Percentiles rank a stretch among this genome's conserved stretches.
Conservation (phyloP, 2,113 vertebrate species). For the Heptranchias perlo region DNA sequence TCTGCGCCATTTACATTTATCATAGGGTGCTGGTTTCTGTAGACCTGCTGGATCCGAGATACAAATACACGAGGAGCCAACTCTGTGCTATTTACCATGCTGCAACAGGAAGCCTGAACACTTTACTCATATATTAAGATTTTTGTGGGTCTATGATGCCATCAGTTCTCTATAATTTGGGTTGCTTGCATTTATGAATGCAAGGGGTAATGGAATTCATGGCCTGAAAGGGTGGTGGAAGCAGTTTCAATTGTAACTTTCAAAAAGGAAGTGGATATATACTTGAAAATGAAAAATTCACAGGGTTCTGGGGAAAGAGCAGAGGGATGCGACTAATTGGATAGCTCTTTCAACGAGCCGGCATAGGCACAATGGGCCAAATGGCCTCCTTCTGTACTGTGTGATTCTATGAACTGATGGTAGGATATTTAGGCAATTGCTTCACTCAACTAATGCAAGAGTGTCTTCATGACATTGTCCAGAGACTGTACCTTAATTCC, state of each 20-base stretch:
- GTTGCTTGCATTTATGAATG: not conserved
- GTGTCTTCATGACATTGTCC: not conserved
- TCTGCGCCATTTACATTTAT: not conserved
- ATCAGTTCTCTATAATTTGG: not conserved
- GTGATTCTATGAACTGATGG: not conserved
- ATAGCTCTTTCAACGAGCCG: too few species aligned
- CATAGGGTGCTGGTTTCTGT: not conserved
- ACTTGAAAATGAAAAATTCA: too few species aligned
- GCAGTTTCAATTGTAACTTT: not conserved
- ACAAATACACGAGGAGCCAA: not conserved
- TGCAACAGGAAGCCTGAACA: not conserved
- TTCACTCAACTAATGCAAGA: not conserved
- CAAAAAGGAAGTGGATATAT: not conserved
- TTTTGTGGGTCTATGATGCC: not conserved
- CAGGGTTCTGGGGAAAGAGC: too few species aligned
- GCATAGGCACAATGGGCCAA: too few species aligned
- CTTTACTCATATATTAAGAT: not conserved
- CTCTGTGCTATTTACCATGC: not conserved
- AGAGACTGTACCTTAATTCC: not conserved
- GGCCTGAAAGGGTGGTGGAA: not conserved
- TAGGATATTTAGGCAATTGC: not conserved
- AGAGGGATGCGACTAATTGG: too few species aligned
- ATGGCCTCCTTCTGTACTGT: too few species aligned
- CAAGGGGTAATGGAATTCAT: not conserved
- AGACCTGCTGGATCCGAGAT: not conserved